A percentile compares a stretch with the other conserved stretches of the same genome.
These are phyloP conservation scores for Tyto alba DNA, from an alignment of 2,113 vertebrate species.

Conservation along the genomic window DNA sequence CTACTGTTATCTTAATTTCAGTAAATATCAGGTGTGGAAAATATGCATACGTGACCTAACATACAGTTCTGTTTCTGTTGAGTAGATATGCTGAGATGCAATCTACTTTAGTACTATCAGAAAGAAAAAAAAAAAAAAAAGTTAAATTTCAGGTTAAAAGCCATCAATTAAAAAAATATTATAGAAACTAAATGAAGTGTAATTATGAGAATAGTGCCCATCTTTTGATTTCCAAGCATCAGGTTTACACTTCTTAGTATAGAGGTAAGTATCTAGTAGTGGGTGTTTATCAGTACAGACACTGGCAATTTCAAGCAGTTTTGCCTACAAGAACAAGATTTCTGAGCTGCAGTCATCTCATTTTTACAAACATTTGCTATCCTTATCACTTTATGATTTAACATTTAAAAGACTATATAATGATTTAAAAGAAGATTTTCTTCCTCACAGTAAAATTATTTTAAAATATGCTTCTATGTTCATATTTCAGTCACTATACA, in stretches of 20 bases:
- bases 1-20: not conserved
- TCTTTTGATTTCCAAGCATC: not conserved
- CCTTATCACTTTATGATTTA: not conserved
- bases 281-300: not conserved
- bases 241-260: not conserved
- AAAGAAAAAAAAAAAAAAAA: not conserved
- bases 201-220: not conserved
- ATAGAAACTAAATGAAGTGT: not conserved
- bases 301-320: not conserved
- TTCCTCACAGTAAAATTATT: not conserved
- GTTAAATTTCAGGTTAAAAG: not conserved
- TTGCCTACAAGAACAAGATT: not conserved
- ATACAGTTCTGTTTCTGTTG: not conserved
- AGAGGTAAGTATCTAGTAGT: not conserved
- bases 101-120: not conserved
- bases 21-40: not conserved
- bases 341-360: not conserved
- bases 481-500: not conserved
- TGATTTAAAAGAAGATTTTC: not conserved
- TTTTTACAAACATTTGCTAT: not conserved
- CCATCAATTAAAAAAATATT: not conserved
- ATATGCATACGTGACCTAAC: not conserved
- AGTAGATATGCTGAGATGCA: not conserved
- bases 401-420: not conserved
- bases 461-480: not conserved